Evolutionary conservation across 2,113 vertebrate species (phyloP).

Genomic region (Dicaeum eximium): DNA sequence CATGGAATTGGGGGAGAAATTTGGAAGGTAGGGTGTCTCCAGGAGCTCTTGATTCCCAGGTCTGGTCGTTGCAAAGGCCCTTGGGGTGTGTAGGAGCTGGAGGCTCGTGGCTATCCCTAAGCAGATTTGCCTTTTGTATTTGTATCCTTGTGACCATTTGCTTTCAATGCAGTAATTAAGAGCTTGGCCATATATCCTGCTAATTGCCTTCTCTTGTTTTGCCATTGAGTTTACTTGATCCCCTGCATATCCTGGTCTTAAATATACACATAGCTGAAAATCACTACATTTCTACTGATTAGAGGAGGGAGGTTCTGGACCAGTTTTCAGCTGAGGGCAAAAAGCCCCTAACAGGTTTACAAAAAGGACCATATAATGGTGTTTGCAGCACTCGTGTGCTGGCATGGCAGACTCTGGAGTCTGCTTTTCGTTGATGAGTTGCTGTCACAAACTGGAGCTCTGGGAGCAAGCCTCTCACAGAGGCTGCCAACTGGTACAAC

Average conservation of each 20-base stretch:
- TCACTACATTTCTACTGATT: not conserved
- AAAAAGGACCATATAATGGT: not conserved
- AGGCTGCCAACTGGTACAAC: not conserved
- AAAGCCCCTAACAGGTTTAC: rapidly evolving
- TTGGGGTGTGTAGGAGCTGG: not conserved
- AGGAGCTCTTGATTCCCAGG: not conserved
- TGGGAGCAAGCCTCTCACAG: not conserved
- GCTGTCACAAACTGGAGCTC: not conserved
- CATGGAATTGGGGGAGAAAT: not conserved
- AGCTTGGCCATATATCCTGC: not conserved
- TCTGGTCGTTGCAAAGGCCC: not conserved
- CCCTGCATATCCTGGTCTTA: not conserved
- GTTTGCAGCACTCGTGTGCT: not conserved
- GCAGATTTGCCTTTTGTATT: not conserved
- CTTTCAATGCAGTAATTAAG: not conserved
- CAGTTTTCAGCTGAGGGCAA: not conserved
- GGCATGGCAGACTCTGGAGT: not conserved
- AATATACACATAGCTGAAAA: not conserved
- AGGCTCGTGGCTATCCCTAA: not conserved
- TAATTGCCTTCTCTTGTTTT: not conserved
- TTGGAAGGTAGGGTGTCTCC: not conserved
- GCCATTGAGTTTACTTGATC: not conserved
- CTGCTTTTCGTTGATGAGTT: not conserved
- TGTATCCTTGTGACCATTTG: not conserved
- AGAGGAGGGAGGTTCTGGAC: not conserved